Evolutionary conservation across 2,888 invertebrate genomes (phyloP).

Genomic region (Notocelia uddmanniana): DNA sequence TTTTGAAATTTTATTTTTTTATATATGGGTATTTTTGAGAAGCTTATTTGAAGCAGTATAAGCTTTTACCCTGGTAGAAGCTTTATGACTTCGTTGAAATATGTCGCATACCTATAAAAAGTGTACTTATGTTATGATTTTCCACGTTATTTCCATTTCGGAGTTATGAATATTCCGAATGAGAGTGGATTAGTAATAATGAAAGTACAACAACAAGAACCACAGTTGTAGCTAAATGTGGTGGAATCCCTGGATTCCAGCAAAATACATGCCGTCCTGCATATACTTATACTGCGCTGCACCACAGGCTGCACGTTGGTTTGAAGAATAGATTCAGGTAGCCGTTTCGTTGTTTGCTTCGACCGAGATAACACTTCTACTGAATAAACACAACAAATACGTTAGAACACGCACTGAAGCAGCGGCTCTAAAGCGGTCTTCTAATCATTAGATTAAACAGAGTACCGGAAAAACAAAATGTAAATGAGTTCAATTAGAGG

Average conservation of each 20-base stretch:
- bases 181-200: constrained; percentile 1
- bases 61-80: no score
- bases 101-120: not conserved
- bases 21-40: no score
- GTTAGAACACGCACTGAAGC: constrained; percentile 43
- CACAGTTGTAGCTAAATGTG: not conserved
- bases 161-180: not conserved
- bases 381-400: constrained; percentile 58
- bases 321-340: constrained; percentile 56
- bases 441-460: constrained; percentile 58
- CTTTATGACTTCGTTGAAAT: not conserved
- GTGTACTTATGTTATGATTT: not conserved
- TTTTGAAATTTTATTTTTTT: no score
- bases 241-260: constrained; percentile 24
- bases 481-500: constrained; percentile 54
- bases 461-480: constrained; percentile 51
- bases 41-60: no score
- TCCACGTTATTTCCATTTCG: not conserved
- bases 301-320: no score
- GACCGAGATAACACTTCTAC: constrained; percentile 62
- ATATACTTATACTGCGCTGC: no score
- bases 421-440: constrained; percentile 47
- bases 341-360: constrained; percentile 57
- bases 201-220: not conserved
- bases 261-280: constrained; percentile 12